These are phyloP conservation scores for Pseudoatta argentina DNA, from an alignment of 1,140 invertebrate species.

Conservation along the genomic window DNA sequence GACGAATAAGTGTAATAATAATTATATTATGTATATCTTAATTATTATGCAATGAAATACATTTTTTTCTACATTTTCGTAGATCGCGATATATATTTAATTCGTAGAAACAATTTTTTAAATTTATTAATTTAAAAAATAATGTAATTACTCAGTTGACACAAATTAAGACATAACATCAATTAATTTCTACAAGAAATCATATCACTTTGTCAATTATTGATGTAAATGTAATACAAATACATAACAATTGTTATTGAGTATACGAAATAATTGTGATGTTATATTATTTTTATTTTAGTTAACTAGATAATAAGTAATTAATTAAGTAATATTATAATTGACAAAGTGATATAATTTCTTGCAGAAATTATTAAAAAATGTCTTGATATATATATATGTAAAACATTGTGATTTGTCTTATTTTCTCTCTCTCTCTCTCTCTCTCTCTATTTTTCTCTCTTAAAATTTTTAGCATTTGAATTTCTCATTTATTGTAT, in stretches of 20 bases:
- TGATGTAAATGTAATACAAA: too few species aligned
- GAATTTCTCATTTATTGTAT: not conserved
- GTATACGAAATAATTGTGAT: too few species aligned
- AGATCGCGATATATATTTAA: not conserved
- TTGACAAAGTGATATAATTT: not conserved
- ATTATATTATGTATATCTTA: not conserved
- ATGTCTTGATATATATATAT: not conserved
- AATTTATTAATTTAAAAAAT: slow-evolving; percentile 1
- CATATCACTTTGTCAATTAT: not conserved
- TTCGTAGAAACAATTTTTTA: not conserved
- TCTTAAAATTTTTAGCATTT: not conserved
- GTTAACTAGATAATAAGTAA: too few species aligned
- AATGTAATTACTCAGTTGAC: not conserved
- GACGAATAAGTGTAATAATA: too few species aligned
- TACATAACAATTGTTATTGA: too few species aligned
- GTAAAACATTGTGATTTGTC: not conserved
- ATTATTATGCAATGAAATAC: not conserved
- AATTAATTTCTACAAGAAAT: not conserved
- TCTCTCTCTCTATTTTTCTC: too few species aligned
- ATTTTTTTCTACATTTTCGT: not conserved
- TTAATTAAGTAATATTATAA: not conserved
- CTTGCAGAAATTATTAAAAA: not conserved
- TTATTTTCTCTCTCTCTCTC: not conserved
- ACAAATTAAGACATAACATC: too few species aligned
- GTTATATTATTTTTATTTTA: too few species aligned